Conservation (phyloP, 2,888 invertebrate species). For the Ptilodon capucinus region DNA sequence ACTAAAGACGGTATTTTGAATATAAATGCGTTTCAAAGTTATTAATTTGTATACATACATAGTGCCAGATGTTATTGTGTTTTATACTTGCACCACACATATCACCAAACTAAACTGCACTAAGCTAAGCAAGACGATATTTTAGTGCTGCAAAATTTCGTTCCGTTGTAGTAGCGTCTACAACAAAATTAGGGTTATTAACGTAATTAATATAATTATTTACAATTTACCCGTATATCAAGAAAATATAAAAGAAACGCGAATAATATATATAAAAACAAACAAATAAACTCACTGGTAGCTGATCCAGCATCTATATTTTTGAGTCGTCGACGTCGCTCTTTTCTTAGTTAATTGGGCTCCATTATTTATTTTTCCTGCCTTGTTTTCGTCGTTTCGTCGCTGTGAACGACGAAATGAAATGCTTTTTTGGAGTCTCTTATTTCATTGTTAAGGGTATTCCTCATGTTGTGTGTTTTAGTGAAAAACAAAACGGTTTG, state of each 20-base stretch:
- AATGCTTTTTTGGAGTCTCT: slow-evolving; percentile 42
- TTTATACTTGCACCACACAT: no score
- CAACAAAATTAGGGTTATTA: no score
- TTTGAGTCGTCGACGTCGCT: slow-evolving; percentile 27
- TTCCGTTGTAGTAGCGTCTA: no score
- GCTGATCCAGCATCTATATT: slow-evolving; percentile 16
- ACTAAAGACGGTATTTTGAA: no score
- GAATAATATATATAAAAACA: background rate
- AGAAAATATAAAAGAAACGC: background rate
- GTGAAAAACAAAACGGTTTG: slow-evolving; percentile 11
- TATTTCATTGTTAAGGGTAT: slow-evolving; percentile 41
- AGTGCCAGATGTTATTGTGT: no score
- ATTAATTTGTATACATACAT: no score
- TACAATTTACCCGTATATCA: background rate
- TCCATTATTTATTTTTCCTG: slow-evolving; percentile 60
- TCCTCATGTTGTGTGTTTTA: slow-evolving; percentile 17
- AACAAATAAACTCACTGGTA: background rate
- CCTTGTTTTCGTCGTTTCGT: slow-evolving; percentile 52
- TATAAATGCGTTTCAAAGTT: no score
- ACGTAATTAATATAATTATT: no score
- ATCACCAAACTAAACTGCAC: no score
- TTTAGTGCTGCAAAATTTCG: no score
- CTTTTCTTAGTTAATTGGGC: slow-evolving; percentile 61
- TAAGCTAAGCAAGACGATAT: no score
- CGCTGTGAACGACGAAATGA: slow-evolving; percentile 50